Evolutionary conservation across 1,140 invertebrate species (phyloP), one percentile per base, ranked within the genome.

Genomic region (Drosophila pectinifera): DNA sequence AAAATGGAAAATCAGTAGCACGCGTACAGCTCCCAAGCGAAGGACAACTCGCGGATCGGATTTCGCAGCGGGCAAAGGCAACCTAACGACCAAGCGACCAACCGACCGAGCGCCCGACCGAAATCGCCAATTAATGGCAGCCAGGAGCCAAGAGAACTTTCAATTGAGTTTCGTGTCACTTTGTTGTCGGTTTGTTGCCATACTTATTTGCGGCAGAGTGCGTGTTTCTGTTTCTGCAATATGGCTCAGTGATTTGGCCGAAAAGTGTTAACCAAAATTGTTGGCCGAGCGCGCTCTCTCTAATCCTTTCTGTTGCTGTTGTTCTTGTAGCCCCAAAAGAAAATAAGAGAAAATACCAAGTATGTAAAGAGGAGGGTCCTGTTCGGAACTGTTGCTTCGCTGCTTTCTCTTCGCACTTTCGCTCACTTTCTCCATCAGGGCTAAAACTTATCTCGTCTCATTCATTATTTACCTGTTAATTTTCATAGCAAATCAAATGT

Each of bases 1-100:
- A 74, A 81, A 85, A 86, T 81, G 67, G 61, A 79, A 70, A 88
- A 63, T 89, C 80, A 88, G 83, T 89, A 77, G 67, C 78, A 83
- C 83, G 84, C 83, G 83, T 69, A 63, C 84, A 77, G 79, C 73
- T 65, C 76, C 41, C 58, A 73, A 55, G 83, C 55, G 67, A 69
- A 65, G 83, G 76, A 77, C 80, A 69, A 58, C 57, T 64, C 61
- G 43, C 42, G 38, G 59, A 61, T 48, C 36, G 53, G 55, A 45
- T 20, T 53, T 53, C 39, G 34, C 45, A 51, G 28, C 8, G 36
- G 26, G 43, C 20, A 5, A 31, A 22, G 38, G 34, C 48, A 16
- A 51, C 31, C 18, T 22, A 22, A 36, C 11, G 11, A 31, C 20
- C 28, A 22, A 24, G 13, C 45, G 31, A 31, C 7, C 48, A n/a